Conservation (phyloP, 2,888 invertebrate species). For the Mongoloraphidia duomilia region DNA sequence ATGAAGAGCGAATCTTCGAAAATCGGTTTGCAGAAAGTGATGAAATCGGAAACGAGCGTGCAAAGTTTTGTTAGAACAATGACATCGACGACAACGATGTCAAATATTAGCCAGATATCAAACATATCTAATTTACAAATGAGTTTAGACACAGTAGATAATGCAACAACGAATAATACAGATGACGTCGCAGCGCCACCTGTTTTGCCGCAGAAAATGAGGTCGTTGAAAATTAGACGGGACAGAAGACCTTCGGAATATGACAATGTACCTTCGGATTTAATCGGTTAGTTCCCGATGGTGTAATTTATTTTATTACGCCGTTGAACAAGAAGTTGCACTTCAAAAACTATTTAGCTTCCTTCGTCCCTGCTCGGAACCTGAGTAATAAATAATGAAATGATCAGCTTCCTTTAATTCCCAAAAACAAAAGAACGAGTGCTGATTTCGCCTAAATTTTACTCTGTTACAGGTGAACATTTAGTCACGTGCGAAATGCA, state of each 20-base stretch:
- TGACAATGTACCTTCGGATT: constrained; percentile 44
- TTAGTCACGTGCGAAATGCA: constrained; percentile 29
- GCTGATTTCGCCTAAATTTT: no score
- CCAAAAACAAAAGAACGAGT: no score
- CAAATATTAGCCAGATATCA: not conserved
- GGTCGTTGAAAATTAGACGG: constrained; percentile 31
- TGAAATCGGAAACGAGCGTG: not conserved
- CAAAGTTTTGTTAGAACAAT: not conserved
- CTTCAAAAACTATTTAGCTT: no score
- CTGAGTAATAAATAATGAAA: no score
- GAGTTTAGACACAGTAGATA: not conserved
- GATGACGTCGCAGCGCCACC: constrained; percentile 31
- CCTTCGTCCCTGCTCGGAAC: no score
- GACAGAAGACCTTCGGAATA: constrained; percentile 53
- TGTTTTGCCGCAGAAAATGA: constrained; percentile 47
- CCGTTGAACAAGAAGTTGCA: constrained; percentile 1
- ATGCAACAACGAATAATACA: not conserved
- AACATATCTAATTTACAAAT: not conserved
- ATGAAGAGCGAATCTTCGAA: not conserved
- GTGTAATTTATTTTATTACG: not conserved
- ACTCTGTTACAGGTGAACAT: constrained; percentile 20
- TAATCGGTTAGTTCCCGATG: constrained; percentile 18
- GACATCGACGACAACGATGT: not conserved
- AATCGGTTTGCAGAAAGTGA: not conserved
- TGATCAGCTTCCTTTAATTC: no score